Evolutionary conservation across 2,888 invertebrate species (phyloP).

Genomic region (Dryomyza anilis): DNA sequence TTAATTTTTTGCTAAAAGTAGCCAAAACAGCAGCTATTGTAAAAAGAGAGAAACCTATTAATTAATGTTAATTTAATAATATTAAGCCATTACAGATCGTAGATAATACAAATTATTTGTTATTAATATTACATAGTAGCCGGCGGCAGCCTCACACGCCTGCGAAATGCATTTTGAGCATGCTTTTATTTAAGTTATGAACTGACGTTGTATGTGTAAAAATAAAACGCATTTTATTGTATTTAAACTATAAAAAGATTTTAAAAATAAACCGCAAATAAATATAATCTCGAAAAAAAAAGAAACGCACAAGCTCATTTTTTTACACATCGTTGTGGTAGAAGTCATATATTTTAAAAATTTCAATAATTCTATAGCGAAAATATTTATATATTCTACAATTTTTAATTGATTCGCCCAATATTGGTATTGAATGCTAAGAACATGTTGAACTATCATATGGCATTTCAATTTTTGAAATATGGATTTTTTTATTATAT

Average conservation of each 20-base stretch:
- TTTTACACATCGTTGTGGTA: no score
- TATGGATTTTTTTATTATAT: no score
- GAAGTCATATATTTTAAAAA: no score
- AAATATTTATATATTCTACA: no score
- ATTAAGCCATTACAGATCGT: neutral
- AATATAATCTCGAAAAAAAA: neutral
- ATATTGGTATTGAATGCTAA: no score
- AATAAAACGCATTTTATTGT: conserved; percentile 1
- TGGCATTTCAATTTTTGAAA: no score
- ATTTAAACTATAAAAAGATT: neutral
- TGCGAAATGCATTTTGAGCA: neutral
- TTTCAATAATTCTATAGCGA: no score
- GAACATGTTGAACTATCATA: no score
- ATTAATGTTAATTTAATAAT: neutral
- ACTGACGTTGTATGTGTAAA: neutral
- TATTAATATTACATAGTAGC: neutral
- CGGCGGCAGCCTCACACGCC: neutral
- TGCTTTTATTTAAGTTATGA: neutral
- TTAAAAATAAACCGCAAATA: neutral
- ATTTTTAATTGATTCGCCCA: no score
- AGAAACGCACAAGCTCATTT: neutral
- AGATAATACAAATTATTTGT: neutral
- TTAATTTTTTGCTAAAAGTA: neutral
- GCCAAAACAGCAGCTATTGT: neutral
- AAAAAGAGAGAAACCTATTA: neutral